Conservation (phyloP, 2,888 invertebrate genomes). For the Silvanus unidentatus region DNA sequence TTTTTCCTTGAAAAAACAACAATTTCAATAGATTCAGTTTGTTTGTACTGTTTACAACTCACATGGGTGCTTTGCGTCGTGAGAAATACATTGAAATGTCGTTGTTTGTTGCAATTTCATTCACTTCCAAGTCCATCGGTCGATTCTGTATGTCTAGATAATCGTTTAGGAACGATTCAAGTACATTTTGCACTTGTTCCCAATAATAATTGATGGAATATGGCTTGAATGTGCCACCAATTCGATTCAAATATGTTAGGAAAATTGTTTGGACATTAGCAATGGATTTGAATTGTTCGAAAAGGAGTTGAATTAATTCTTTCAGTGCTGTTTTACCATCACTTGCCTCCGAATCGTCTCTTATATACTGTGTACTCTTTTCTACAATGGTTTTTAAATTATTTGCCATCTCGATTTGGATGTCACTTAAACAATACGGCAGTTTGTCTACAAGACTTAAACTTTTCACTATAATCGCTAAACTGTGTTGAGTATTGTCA, state of each 20-base stretch:
- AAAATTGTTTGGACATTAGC: constrained; percentile 69
- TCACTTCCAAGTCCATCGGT: constrained; percentile 54
- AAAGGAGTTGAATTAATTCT: constrained; percentile 66
- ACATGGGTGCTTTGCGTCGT: constrained; percentile 48
- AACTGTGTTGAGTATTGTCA: constrained; percentile 61
- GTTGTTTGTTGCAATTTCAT: constrained; percentile 40
- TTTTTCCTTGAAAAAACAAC: constrained; percentile 48
- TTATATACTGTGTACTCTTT: constrained; percentile 70
- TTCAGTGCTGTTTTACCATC: constrained; percentile 35
- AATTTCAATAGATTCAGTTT: not conserved
- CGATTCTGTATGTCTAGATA: constrained; percentile 83
- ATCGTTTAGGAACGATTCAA: constrained; percentile 77
- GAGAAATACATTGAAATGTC: constrained; percentile 55
- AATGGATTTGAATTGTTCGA: constrained; percentile 78
- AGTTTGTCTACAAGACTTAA: constrained; percentile 76
- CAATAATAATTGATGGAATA: constrained; percentile 78
- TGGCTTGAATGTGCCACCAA: constrained; percentile 47
- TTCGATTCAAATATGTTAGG: constrained; percentile 54
- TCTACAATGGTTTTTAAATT: constrained; percentile 76
- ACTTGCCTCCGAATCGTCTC: constrained; percentile 50
- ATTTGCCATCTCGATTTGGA: constrained; percentile 76
- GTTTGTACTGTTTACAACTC: constrained; percentile 12
- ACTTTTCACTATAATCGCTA: constrained; percentile 79
- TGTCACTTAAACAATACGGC: constrained; percentile 60
- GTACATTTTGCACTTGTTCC: constrained; percentile 84